These are phyloP conservation scores for Enteromius anoplus DNA, from an alignment of 2,797 vertebrate species.

Conservation along the genomic window DNA sequence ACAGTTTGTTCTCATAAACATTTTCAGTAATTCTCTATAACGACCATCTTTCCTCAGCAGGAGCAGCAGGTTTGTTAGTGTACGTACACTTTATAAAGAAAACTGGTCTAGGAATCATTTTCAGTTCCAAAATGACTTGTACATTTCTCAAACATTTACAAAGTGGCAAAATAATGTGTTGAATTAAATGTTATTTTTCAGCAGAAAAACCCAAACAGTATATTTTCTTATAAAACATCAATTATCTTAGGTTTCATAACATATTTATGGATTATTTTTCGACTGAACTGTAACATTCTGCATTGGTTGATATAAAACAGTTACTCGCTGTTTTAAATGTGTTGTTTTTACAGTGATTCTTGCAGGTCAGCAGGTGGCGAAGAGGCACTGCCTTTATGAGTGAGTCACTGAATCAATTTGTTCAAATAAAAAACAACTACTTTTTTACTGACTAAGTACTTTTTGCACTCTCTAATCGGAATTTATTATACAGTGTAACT, in stretches of 20 bases:
- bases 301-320: background rate
- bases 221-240: background rate
- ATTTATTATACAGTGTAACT: background rate
- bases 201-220: background rate
- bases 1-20: background rate
- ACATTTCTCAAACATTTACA: background rate
- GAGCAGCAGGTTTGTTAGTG: background rate
- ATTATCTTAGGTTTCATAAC: background rate
- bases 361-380: background rate
- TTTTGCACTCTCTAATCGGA: too few relatives aligned
- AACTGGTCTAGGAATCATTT: background rate
- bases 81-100: background rate
- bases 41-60: background rate
- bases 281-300: background rate
- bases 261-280: background rate
- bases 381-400: background rate
- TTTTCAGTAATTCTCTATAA: background rate
- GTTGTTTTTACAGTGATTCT: background rate
- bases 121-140: background rate
- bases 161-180: background rate
- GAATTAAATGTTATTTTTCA: background rate
- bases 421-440: background rate
- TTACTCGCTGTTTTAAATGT: background rate
- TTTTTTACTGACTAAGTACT: background rate
- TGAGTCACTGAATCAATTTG: background rate